Evolutionary conservation across 1,140 invertebrate species (phyloP).

Genomic region (Oedothorax gibbosus): DNA sequence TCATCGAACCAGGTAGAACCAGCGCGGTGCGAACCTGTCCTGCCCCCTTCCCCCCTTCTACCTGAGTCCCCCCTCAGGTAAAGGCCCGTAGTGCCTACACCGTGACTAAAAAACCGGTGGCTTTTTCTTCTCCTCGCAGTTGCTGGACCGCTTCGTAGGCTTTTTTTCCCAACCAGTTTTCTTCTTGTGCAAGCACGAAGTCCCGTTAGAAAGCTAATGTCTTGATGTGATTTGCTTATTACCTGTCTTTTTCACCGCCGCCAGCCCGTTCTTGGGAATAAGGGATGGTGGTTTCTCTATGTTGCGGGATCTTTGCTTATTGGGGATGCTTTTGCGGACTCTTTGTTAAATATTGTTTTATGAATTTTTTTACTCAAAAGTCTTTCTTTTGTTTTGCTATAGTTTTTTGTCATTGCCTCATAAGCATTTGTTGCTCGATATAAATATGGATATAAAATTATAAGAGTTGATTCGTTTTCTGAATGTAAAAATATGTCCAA

Average conservation of each 20-base stretch:
- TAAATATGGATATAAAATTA: too few species aligned
- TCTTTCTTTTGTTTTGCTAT: too few species aligned
- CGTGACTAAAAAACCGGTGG: conserved; percentile 58
- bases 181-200: conserved; percentile 8
- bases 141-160: conserved; percentile 33
- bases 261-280: too few species aligned
- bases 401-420: too few species aligned
- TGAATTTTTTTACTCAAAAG: too few species aligned
- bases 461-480: too few species aligned
- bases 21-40: conserved; percentile 49
- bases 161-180: conserved; percentile 21
- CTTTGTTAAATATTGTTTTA: too few species aligned
- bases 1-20: conserved; percentile 60
- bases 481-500: too few species aligned
- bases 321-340: too few species aligned
- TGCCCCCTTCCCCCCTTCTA: conserved; percentile 12
- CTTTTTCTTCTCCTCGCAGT: conserved; percentile 26
- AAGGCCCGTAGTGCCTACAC: conserved; percentile 25
- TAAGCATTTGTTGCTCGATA: too few species aligned
- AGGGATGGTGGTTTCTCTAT: too few species aligned
- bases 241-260: not conserved
- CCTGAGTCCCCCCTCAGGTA: conserved; percentile 18
- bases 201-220: conserved; percentile 52
- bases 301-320: too few species aligned
- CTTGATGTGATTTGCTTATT: conserved; percentile 45